Base-by-base conservation (phyloP, 1,140 invertebrate genomes). In the Globodera rostochiensis region DNA sequence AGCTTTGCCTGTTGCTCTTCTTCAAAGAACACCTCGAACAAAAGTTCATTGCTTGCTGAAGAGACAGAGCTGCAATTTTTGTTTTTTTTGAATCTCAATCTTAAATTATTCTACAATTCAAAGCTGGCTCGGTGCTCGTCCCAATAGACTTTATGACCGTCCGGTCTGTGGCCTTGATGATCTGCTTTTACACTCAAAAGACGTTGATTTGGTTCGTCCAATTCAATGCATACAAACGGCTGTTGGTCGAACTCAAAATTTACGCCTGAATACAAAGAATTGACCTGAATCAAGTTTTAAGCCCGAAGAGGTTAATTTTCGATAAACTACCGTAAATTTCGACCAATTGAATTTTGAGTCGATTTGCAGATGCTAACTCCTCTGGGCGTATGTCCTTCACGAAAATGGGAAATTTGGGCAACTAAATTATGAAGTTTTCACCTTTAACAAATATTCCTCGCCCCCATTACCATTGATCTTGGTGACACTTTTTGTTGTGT, bases 161-260 rank as follows among this genome's bases (percentile, higher is more conserved):
- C 8, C 45, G 76, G 6, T 66, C 60, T 8, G 19, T 64, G 57
- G 3, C 57, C 15, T 60, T 19, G 57, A 21, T 69, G 70, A 67
- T 78, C 50, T 1, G n/a, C 76, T 67, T 78, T 78, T 78, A 70
- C 36, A 9, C 76, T 78, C 13, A 78, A 47, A 78, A 78, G 69
- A 46, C 76, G 76, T 67, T 78, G 64, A 66, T 50, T 53, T 11
- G 76, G 76, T 70, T 78, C 76, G n/a, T 78, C 36, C 47, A 78
- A 19, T 78, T 78, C 76, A 45, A 78, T 78, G 50, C 76, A 78
- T 15, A 78, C 64, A 67, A 78, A 78, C 13, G 76, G 76, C 7
- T 70, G 76, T 67, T 78, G 50, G 76, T 36, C 45, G 64, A 71
- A 69, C 15, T 78, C 19, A 78, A 45, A 36, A 47, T 13, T 15